Conservation (phyloP, 2,113 vertebrate genomes). For the Todiramphus saurophagus region DNA sequence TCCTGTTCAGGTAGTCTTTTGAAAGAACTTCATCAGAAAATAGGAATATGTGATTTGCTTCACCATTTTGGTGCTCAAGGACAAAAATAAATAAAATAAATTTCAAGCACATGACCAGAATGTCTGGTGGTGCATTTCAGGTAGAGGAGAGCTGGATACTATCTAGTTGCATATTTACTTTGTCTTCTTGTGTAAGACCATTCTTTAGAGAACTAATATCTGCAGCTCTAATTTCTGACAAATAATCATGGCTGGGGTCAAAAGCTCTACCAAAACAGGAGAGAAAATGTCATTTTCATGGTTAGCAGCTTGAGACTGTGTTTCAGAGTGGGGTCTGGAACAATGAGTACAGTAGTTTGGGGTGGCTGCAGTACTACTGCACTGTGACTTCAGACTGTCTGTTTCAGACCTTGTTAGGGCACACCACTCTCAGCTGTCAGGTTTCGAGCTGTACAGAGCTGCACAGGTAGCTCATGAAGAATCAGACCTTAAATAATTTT, state of each 20-base stretch:
- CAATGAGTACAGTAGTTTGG: accelerated
- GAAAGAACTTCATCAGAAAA: neutral
- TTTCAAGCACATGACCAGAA: neutral
- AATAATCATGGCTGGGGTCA: neutral
- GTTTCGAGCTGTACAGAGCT: neutral
- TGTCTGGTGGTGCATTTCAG: neutral
- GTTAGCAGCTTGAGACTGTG: neutral
- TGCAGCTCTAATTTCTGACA: neutral
- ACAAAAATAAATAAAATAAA: neutral
- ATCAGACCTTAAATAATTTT: neutral
- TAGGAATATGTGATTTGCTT: neutral
- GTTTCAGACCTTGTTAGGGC: neutral
- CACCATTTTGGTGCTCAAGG: neutral
- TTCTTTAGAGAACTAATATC: neutral
- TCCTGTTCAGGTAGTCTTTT: neutral
- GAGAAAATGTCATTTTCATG: neutral
- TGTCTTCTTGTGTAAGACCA: neutral
- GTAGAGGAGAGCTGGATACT: neutral
- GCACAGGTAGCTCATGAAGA: neutral
- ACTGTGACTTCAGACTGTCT: neutral
- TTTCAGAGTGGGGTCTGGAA: neutral
- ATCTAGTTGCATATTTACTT: neutral
- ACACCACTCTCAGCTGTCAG: neutral
- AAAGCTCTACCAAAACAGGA: neutral
- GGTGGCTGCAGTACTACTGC: neutral